Evolutionary conservation across 2,797 vertebrate species (phyloP).

Genomic region (Lerista edwardsae): DNA sequence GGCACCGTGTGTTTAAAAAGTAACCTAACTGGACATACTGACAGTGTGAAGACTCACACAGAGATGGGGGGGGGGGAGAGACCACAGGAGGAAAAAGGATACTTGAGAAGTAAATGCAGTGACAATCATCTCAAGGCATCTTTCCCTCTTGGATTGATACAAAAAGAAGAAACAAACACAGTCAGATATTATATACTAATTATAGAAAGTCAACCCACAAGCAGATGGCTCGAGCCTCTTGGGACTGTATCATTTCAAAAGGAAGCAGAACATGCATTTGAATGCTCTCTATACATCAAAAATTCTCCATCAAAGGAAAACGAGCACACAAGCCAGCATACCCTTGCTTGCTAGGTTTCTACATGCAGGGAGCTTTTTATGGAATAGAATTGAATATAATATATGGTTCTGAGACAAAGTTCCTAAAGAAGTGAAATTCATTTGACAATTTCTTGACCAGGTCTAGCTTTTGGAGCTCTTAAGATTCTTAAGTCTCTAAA

Average conservation of each 20-base stretch:
- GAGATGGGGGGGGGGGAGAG: constrained; percentile 33
- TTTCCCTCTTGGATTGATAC: background rate
- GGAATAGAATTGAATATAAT: background rate
- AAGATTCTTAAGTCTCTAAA: too few species aligned
- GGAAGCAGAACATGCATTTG: too few species aligned
- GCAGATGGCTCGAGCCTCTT: background rate
- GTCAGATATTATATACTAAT: background rate
- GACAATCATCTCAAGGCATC: background rate
- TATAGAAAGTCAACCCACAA: background rate
- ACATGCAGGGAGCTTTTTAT: background rate
- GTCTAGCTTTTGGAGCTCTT: background rate
- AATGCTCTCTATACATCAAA: background rate
- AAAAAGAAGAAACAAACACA: background rate
- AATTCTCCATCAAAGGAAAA: background rate
- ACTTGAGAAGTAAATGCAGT: background rate
- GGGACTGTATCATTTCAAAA: background rate
- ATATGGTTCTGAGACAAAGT: too few species aligned
- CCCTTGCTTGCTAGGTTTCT: background rate
- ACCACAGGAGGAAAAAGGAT: constrained; percentile 23
- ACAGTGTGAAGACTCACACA: background rate
- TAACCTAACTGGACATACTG: constrained; percentile 8
- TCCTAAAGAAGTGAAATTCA: background rate
- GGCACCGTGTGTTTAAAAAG: constrained; percentile 18
- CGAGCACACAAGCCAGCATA: background rate
- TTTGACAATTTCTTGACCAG: background rate